Conservation (phyloP, 1,140 invertebrate species). For the Sycophila sp. region DNA sequence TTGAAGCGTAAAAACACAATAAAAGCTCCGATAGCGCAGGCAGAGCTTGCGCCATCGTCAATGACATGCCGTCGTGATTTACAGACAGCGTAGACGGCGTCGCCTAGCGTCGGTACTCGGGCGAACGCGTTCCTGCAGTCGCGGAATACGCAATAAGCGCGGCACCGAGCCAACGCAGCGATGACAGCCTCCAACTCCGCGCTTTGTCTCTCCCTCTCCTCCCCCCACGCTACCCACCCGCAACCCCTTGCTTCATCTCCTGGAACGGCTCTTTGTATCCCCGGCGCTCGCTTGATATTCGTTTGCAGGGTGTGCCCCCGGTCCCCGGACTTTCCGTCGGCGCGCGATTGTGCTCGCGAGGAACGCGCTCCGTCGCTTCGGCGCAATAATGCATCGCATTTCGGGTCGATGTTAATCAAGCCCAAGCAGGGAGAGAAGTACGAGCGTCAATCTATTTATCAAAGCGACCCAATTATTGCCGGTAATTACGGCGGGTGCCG, state of each 20-base stretch:
- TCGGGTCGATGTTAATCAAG: conserved; percentile 58
- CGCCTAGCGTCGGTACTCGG: no score
- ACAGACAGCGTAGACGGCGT: no score
- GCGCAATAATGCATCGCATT: conserved; percentile 52
- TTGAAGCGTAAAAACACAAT: no score
- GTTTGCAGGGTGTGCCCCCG: no score
- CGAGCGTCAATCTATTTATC: conserved; percentile 53
- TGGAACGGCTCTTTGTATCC: no score
- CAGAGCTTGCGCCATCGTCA: no score
- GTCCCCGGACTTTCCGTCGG: no score
- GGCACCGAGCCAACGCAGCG: conserved; percentile 41
- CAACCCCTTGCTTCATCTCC: no score
- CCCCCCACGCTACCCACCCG: no score
- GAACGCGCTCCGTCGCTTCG: neutral
- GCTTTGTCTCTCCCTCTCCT: neutral
- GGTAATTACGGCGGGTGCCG: conserved; percentile 45
- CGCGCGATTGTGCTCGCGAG: no score
- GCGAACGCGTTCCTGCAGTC: neutral
- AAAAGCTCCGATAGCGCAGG: no score
- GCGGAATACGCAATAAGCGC: conserved; percentile 50
- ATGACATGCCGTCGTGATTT: conserved; percentile 1
- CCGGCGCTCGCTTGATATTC: no score
- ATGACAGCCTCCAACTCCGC: conserved; percentile 37
- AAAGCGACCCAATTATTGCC: conserved; percentile 51
- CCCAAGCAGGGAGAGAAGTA: conserved; percentile 39